Evolutionary conservation across 2,113 vertebrate genomes (phyloP), one percentile per base, ranked within the genome.

Genomic region (human): DNA sequence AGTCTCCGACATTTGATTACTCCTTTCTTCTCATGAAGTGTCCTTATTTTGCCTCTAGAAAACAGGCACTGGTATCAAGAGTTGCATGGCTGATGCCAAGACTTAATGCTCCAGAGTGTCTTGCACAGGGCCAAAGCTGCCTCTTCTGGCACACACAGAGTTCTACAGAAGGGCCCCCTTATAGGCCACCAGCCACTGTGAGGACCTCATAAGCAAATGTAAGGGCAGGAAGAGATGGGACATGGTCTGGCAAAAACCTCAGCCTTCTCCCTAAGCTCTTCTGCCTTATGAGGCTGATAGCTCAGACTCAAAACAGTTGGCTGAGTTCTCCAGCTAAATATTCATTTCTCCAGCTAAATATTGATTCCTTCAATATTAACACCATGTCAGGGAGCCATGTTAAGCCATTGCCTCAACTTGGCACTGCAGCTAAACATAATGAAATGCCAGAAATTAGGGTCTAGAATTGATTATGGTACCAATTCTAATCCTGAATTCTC

Each of bases 21-120:
- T 73, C 70, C 64, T 76, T 96, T 90, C 84, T 94, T 87, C 75
- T 88, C n/a, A 52, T 90, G 32, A n/a, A 88, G 27, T n/a, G 59
- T 25, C 81, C 88, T 97, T 55, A 81, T 85, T 94, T 94, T 88
- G 90, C 92, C 88, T 97, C 84, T 61, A 85, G 96, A 88, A 97
- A 94, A 97, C 30, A 94, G 70, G 86, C 10, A 25, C 20, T 20
- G 10, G 59, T 93, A 66, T 76, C 72, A 84, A 94, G 73, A 89
- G 38, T 25, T 87, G 17, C 35, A 3, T 48, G 32, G 35, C 61
- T 43, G 30, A 93, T 92, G 95, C 96, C 92, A 93, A 95, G 52
- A 52, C 48, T 78, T 88, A 78, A 38, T 48, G 73, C 35, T 93
- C 64, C 64, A 8, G 0, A 45, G 72, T 8, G 18, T 64, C 45